Evolutionary conservation across 2,113 vertebrate species (phyloP).

Genomic region (Pogonocichla stellata): DNA sequence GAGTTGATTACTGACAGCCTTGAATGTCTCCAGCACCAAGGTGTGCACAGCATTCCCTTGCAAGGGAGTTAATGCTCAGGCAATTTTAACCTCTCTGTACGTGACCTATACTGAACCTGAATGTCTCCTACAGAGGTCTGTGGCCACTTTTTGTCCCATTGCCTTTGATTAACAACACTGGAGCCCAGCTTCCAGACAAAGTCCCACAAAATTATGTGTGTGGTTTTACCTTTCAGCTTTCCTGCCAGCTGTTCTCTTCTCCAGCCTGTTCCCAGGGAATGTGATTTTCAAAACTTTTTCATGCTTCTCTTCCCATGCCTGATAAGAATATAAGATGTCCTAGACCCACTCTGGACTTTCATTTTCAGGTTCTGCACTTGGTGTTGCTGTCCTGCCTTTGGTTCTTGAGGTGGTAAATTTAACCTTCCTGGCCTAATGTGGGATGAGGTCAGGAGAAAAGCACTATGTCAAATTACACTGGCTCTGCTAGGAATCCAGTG

Average conservation of each 20-base stretch:
- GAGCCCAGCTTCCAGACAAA: not conserved
- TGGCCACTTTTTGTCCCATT: not conserved
- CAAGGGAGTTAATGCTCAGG: not conserved
- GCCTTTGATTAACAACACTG: not conserved
- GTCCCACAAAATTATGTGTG: accelerated
- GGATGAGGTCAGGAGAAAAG: not conserved
- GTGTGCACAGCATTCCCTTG: not conserved
- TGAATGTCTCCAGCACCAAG: not conserved
- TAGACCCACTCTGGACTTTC: not conserved
- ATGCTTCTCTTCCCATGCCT: not conserved
- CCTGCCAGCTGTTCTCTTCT: not conserved
- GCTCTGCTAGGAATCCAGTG: not conserved
- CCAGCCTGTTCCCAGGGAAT: not conserved
- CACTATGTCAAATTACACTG: accelerated
- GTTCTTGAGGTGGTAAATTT: not conserved
- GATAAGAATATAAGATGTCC: not conserved
- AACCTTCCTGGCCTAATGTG: not conserved
- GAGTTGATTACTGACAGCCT: not conserved
- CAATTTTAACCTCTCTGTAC: not conserved
- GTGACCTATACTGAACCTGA: not conserved
- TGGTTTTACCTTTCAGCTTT: not conserved
- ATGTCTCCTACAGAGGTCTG: not conserved
- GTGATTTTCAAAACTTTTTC: not conserved
- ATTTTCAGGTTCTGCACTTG: not conserved
- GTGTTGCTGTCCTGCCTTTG: not conserved